Conservation (phyloP, 2,888 invertebrate species). For the Selenia dentaria region DNA sequence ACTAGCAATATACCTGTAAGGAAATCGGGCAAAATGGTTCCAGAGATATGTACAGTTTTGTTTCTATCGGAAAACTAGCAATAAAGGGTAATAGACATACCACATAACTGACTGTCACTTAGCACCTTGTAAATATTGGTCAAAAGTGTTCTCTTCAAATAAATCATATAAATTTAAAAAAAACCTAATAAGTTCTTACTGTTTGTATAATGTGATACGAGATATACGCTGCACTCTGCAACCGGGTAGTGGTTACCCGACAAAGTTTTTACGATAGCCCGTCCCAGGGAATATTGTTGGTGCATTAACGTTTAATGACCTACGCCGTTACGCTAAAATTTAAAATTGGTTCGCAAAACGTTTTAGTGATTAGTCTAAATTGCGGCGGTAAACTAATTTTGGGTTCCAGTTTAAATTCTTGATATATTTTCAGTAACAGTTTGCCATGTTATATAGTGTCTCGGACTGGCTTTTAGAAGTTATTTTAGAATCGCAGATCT, state of each 20-base stretch:
- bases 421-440: conserved; percentile 7
- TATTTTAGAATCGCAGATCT: too few species aligned
- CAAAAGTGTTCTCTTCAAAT: too few species aligned
- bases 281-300: conserved; percentile 71
- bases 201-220: conserved; percentile 18
- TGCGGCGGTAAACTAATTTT: conserved; percentile 46
- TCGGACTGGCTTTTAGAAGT: too few species aligned
- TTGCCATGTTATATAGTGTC: neutral
- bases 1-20: too few species aligned
- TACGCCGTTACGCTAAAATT: conserved; percentile 66
- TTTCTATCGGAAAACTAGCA: too few species aligned
- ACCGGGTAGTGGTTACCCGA: conserved; percentile 54
- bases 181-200: too few species aligned
- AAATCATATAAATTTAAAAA: too few species aligned
- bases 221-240: conserved; percentile 42
- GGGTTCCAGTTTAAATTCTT: conserved; percentile 7
- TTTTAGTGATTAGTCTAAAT: conserved; percentile 61
- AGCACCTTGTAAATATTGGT: too few species aligned
- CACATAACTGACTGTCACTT: too few species aligned
- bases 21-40: too few species aligned
- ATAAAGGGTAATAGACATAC: too few species aligned
- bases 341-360: conserved; percentile 70
- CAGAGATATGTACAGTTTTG: too few species aligned
- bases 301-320: conserved; percentile 77
- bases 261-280: conserved; percentile 78